Conservation (phyloP, 2,113 vertebrate species). For the Orycteropus afer region DNA sequence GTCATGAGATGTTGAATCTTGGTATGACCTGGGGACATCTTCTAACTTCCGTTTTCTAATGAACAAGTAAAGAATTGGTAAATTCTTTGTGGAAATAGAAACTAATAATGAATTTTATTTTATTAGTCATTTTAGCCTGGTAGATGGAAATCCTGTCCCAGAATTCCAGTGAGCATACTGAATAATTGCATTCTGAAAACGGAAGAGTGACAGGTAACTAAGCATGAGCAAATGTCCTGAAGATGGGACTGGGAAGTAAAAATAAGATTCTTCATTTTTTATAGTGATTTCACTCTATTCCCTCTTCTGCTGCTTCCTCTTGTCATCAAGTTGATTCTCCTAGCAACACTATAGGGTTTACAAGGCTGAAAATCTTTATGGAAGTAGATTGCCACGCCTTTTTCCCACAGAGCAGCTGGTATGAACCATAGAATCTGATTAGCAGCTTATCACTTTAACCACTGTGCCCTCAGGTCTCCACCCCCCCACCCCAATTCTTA, state of each 20-base stretch:
- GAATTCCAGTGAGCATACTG: not conserved
- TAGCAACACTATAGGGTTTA: too few relatives aligned
- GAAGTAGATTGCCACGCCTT: too few relatives aligned
- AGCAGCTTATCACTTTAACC: too few relatives aligned
- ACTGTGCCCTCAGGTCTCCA: too few relatives aligned
- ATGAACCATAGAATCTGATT: too few relatives aligned
- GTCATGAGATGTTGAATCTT: not conserved
- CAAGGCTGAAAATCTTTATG: too few relatives aligned
- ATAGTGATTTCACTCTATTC: not conserved
- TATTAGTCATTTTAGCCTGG: not conserved
- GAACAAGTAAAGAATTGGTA: not conserved
- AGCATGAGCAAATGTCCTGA: not conserved
- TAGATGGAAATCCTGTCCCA: not conserved
- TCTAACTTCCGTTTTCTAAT: not conserved
- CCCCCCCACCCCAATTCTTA: too few relatives aligned
- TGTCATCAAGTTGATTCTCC: too few relatives aligned
- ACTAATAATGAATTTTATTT: not conserved
- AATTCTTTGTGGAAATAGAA: not conserved
- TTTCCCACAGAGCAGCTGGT: too few relatives aligned
- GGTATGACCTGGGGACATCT: not conserved
- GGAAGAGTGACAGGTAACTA: not conserved
- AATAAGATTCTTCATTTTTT: not conserved
- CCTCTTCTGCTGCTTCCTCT: not conserved
- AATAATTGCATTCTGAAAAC: not conserved
- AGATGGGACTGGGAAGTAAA: not conserved